Evolutionary conservation across 2,113 vertebrate species (phyloP), one percentile per base, ranked within the genome.

Genomic region (Erpornis zantholeuca): DNA sequence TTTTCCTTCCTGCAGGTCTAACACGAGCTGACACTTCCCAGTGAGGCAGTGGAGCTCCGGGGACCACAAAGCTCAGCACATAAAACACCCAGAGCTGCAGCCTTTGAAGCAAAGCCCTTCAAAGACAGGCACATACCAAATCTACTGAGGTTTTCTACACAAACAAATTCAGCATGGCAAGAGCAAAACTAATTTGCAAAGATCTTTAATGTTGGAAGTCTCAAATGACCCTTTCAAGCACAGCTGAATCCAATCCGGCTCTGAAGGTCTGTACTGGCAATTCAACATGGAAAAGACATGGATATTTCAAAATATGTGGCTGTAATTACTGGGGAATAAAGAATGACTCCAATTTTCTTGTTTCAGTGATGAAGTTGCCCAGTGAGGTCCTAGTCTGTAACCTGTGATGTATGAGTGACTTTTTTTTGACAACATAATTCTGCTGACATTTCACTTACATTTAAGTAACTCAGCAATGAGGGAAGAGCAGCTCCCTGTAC

Each of bases 111-210:
- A 15, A 38, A 68, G 33, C 61, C 88, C 88, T 94, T 90, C 90
- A 94, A 86, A 95, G 94, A 68, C 73, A 61, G 59, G 7, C 84
- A 73, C 90, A 56, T 64, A 88, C 86, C 70, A 52, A 92, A 91
- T 76, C 92, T 68, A 64, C 83, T 12, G 79, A 92, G 88, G 83
- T 77, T 52, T 86, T 81, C 57, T 69, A 75, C 88, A 77, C 93
- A 95, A 96, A 96, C 94, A 93, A 92, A 83, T 93, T 54, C 90
- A 82, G 69, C 38, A 76, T 76, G 68, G 94, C 93, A 38, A 94
- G 83, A 80, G 66, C 92, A 92, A 64, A 88, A 80, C 92, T 85
- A 69, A 91, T 95, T 94, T 90, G 70, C 94, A 75, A 91, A 82
- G 77, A 86, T 49, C 89, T 95, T 85, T 75, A 90, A 88, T 65